Percentiles rank a stretch among this genome's conserved stretches.
Evolutionary conservation across 2,797 vertebrate genomes (phyloP).

Genomic region (Sebastes vulpes): DNA sequence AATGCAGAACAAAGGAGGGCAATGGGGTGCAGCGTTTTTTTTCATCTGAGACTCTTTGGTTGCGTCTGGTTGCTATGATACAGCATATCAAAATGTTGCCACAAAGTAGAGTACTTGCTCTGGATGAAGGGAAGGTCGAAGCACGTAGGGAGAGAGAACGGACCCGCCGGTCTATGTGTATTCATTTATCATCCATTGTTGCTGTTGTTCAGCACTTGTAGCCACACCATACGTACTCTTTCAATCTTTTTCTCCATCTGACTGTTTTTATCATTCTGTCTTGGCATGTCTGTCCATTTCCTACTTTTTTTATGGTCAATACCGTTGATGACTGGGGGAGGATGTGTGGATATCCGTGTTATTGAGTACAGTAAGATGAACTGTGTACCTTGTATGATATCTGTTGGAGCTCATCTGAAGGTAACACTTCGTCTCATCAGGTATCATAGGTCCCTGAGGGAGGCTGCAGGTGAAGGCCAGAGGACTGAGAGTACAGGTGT

Average conservation of each 20-base stretch:
- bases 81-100: too few species aligned
- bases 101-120: too few species aligned
- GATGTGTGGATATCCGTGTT: not conserved
- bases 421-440: not conserved
- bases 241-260: not conserved
- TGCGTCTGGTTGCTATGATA: too few species aligned
- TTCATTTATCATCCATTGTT: too few species aligned
- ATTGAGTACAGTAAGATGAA: not conserved
- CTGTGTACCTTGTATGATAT: not conserved
- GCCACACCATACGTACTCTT: not conserved
- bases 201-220: too few species aligned
- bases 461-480: not conserved
- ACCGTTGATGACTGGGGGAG: not conserved
- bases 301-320: not conserved
- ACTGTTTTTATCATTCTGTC: not conserved
- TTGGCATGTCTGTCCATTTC: conserved; percentile 1
- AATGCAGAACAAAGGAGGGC: too few species aligned
- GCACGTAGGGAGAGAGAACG: too few species aligned
- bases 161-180: too few species aligned
- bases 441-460: not conserved
- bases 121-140: too few species aligned
- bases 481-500: not conserved
- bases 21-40: too few species aligned
- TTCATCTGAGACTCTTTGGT: too few species aligned
- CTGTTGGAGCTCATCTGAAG: not conserved